A percentile compares a stretch with the other conserved stretches of the same genome.
These are phyloP conservation scores for Rhinoraja longicauda DNA, from an alignment of 2,797 vertebrate species.

Conservation along the genomic window DNA sequence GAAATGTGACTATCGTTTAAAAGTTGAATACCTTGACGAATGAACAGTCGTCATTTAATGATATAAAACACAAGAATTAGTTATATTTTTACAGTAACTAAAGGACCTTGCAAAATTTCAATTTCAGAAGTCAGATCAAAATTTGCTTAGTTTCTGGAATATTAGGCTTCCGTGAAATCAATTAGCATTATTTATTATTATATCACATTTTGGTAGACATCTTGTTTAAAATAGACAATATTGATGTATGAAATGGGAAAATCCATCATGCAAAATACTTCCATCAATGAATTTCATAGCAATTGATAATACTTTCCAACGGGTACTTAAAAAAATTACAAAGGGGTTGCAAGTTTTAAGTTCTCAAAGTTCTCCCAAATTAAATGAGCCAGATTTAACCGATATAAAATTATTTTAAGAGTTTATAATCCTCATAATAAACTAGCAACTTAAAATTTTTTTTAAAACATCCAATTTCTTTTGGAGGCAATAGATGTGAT, in stretches of 20 bases:
- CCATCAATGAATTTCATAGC: not conserved
- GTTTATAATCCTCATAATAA: not conserved
- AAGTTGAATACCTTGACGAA: not conserved
- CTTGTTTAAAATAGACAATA: not conserved
- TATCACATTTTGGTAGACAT: not conserved
- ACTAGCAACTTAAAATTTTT: not conserved
- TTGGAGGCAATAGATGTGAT: not conserved
- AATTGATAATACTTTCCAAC: not conserved
- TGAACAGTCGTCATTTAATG: not conserved
- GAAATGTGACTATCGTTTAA: not conserved
- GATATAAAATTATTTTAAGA: not conserved
- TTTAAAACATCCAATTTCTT: not conserved
- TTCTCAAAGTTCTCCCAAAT: not conserved
- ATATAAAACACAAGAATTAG: not conserved
- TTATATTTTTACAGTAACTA: not conserved
- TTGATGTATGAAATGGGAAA: not conserved
- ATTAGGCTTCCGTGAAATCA: not conserved
- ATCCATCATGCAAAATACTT: not conserved
- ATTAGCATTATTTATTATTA: not conserved
- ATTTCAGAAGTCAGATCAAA: not conserved
- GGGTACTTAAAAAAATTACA: not conserved
- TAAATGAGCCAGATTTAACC: not conserved
- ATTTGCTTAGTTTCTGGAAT: not conserved
- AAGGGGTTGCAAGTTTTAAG: not conserved
- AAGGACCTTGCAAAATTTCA: not conserved